Conservation (phyloP, 2,113 vertebrate genomes). For the Excalfactoria chinensis region DNA sequence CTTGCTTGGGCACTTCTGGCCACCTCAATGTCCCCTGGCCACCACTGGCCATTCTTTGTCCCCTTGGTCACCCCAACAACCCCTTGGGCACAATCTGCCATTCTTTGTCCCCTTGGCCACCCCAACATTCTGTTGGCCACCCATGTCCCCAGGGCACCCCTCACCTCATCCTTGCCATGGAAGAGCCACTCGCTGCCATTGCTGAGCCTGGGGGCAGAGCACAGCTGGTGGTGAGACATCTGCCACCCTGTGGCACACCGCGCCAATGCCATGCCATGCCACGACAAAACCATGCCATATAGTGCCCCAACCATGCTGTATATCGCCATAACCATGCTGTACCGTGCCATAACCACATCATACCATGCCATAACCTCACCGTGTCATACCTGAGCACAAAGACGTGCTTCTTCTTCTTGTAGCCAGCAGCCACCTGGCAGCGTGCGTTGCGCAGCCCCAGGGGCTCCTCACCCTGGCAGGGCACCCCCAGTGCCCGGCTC, state of each 20-base stretch:
- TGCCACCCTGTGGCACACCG: rapidly evolving
- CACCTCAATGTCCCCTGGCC: neutral
- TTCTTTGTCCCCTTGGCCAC: too few species aligned
- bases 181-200: conserved; percentile 95
- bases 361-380: rapidly evolving
- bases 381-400: conserved; percentile 88
- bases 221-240: neutral
- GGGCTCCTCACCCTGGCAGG: conserved; percentile 91
- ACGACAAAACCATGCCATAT: too few species aligned
- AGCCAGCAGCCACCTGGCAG: conserved; percentile 89
- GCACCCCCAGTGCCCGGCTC: conserved; percentile 83
- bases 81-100: neutral
- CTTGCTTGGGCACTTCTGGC: neutral
- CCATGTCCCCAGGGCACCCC: neutral
- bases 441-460: conserved; percentile 82
- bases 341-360: rapidly evolving
- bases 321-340: rapidly evolving
- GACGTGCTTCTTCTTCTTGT: conserved; percentile 97
- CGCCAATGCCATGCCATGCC: neutral
- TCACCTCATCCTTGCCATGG: conserved; percentile 96
- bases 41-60: neutral
- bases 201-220: conserved; percentile 81
- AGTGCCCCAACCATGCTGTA: neutral
- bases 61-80: neutral
- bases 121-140: neutral